Conservation (phyloP, 2,797 vertebrate genomes). For the Corythornis leucogaster region DNA sequence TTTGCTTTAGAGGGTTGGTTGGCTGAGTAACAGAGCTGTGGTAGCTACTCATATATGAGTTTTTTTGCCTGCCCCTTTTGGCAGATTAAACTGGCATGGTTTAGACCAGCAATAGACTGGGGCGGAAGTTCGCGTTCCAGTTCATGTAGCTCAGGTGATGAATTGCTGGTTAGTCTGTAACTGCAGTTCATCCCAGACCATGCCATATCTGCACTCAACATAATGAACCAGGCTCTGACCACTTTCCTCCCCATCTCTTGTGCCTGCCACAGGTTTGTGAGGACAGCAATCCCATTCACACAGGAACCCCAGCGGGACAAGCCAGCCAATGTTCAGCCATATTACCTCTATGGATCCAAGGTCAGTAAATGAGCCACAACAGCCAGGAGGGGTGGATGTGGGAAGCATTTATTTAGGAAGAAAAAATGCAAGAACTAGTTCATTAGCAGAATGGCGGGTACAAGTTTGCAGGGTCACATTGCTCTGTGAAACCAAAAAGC, state of each 20-base stretch:
- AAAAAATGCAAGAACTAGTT: background rate
- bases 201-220: background rate
- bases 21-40: background rate
- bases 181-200: background rate
- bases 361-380: conserved; percentile 75
- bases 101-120: background rate
- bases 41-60: background rate
- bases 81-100: background rate
- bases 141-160: background rate
- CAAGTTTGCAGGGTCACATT: background rate
- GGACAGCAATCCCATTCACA: conserved; percentile 97
- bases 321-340: conserved; percentile 97
- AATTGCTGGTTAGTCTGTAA: background rate
- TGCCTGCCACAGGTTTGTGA: conserved; percentile 83
- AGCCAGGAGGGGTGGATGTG: background rate
- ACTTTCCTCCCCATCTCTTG: background rate
- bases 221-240: background rate
- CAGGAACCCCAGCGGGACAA: conserved; percentile 98
- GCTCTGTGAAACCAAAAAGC: background rate
- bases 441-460: background rate
- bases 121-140: background rate
- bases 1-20: background rate
- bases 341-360: conserved; percentile 99
- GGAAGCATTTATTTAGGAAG: conserved; percentile 42
- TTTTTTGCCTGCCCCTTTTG: background rate